Evolutionary conservation across 2,113 vertebrate genomes (phyloP).

Genomic region (Rissa tridactyla): DNA sequence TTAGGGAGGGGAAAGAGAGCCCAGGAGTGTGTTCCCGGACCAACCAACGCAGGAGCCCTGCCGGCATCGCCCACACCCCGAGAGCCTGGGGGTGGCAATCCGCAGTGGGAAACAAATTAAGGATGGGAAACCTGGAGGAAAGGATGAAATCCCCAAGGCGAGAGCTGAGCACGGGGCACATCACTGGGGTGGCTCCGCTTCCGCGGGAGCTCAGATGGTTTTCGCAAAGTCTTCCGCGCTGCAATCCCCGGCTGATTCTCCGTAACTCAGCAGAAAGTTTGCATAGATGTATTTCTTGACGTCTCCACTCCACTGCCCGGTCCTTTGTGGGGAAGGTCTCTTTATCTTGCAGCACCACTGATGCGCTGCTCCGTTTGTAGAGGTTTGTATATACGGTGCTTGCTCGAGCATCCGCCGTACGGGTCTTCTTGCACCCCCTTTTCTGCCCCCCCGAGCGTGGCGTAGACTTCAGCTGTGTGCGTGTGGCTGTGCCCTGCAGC

Average conservation of each 20-base stretch:
- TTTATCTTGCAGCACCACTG: not conserved
- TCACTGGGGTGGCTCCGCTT: not conserved
- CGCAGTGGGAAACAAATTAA: not conserved
- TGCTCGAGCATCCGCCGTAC: fast-evolving
- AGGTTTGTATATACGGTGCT: fast-evolving
- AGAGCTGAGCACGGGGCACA: not conserved
- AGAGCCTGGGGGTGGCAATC: not conserved
- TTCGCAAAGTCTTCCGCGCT: not conserved
- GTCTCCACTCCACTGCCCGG: fast-evolving
- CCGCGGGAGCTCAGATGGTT: fast-evolving
- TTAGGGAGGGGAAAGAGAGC: not conserved
- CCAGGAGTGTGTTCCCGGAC: not conserved
- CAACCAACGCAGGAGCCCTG: not conserved
- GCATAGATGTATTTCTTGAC: not conserved
- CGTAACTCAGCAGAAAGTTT: not conserved
- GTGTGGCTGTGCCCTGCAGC: not conserved
- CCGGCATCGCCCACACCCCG: fast-evolving
- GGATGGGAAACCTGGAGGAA: not conserved
- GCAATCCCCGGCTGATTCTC: not conserved
- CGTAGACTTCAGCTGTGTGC: not conserved
- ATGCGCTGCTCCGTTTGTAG: not conserved
- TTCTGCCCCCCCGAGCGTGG: not conserved
- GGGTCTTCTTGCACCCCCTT: not conserved
- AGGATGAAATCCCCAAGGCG: not conserved
- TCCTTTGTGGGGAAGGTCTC: not conserved